Evolutionary conservation across 2,888 invertebrate species (phyloP).

Genomic region (Euspilapteryx auroguttella): DNA sequence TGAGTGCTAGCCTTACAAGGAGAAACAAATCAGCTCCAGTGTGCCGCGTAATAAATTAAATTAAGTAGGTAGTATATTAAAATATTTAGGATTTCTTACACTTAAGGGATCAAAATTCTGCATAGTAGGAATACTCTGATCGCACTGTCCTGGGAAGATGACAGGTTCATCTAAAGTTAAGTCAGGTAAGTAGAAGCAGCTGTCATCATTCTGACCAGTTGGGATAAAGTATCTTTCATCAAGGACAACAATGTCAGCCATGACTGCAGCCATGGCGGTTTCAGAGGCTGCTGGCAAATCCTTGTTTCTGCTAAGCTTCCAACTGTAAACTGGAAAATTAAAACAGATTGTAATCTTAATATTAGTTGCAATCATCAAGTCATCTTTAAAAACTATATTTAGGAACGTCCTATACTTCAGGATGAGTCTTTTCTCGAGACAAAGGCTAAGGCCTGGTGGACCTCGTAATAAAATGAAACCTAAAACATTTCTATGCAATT

Average conservation of each 20-base stretch:
- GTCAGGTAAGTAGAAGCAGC: conserved; percentile 26
- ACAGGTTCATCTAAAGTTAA: conserved; percentile 13
- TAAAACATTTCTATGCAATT: too few relatives aligned
- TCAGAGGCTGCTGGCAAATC: conserved; percentile 12
- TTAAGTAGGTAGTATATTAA: not conserved
- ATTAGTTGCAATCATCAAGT: too few relatives aligned
- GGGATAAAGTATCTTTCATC: conserved; percentile 17
- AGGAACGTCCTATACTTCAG: too few relatives aligned
- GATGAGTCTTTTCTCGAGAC: too few relatives aligned
- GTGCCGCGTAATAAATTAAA: conserved; percentile 8
- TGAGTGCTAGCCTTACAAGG: too few relatives aligned
- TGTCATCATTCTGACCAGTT: conserved; percentile 16
- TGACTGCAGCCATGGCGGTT: conserved; percentile 15
- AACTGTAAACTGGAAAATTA: conserved; percentile 38
- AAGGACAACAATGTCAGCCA: conserved; percentile 17
- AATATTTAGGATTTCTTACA: conserved; percentile 10
- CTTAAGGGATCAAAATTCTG: conserved; percentile 9
- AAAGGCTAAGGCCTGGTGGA: too few relatives aligned
- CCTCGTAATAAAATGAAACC: too few relatives aligned
- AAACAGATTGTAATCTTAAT: too few relatives aligned
- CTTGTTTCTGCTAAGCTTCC: conserved; percentile 31
- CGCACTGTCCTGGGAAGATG: conserved; percentile 22
- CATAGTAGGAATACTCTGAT: conserved; percentile 17
- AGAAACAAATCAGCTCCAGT: conserved; percentile 8
- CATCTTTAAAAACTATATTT: too few relatives aligned